These are phyloP conservation scores for Grus americana DNA, from an alignment of 2,113 vertebrate species.

Conservation along the genomic window DNA sequence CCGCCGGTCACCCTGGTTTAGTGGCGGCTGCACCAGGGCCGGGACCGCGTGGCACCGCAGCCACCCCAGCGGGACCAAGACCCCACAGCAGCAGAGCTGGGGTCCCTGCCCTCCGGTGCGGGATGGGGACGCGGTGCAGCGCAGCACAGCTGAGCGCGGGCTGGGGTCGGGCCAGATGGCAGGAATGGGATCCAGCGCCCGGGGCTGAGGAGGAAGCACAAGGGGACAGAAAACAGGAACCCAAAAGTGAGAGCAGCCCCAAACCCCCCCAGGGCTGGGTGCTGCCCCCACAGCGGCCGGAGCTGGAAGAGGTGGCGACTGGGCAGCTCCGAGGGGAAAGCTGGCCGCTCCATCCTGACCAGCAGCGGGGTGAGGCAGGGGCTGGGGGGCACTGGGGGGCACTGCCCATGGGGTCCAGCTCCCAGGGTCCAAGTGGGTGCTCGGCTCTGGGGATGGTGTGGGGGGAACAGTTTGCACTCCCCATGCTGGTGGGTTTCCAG, in stretches of 20 bases:
- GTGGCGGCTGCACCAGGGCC: background rate
- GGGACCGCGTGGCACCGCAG: rapidly evolving
- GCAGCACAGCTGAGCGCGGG: rapidly evolving
- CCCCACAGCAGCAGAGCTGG: rapidly evolving
- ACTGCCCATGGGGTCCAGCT: background rate
- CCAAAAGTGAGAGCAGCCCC: background rate
- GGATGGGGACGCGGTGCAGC: background rate
- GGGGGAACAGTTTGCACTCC: background rate
- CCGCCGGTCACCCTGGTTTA: background rate
- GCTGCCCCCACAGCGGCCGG: rapidly evolving
- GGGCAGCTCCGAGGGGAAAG: background rate
- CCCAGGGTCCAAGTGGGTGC: rapidly evolving
- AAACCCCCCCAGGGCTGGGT: rapidly evolving
- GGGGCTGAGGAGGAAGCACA: background rate
- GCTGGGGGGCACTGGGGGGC: background rate
- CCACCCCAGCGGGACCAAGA: background rate
- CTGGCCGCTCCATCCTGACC: background rate
- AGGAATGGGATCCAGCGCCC: background rate
- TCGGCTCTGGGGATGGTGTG: rapidly evolving
- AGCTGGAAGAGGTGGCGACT: background rate
- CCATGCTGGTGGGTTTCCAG: background rate
- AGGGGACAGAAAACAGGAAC: background rate
- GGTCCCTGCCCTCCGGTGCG: rapidly evolving
- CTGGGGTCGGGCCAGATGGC: rapidly evolving
- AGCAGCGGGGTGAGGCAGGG: rapidly evolving